Percentiles rank a stretch among this genome's conserved stretches.
phyloP scores from a whole-genome alignment of 2,113 vertebrate genomes.

The Platycercus adscitus region DNA sequence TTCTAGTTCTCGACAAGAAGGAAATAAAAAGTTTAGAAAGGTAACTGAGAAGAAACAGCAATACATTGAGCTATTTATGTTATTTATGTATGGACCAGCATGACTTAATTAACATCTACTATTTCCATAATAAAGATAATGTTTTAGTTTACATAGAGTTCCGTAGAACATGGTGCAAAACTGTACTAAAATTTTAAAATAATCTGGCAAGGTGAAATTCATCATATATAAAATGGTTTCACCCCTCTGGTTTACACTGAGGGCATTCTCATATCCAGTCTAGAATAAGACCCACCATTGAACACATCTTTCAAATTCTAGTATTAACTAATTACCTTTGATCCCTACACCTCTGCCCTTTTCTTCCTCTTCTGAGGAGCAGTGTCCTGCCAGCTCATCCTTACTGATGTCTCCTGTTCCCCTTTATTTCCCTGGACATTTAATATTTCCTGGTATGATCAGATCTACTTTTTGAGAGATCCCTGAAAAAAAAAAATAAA shows the following conservation, averaged over 20 bases:
- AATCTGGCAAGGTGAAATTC: neutral
- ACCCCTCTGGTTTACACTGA: neutral
- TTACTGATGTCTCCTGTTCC: neutral
- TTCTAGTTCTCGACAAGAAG: neutral
- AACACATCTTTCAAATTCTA: neutral
- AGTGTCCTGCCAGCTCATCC: neutral
- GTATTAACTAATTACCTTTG: neutral
- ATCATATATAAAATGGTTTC: neutral
- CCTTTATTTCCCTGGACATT: neutral
- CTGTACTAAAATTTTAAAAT: neutral
- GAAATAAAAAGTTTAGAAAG: neutral
- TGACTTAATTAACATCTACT: neutral
- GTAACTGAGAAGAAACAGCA: neutral
- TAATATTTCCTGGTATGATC: neutral
- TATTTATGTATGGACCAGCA: neutral
- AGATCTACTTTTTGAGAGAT: neutral
- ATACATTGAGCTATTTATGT: neutral
- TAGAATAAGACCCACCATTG: neutral
- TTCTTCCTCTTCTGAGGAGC: neutral
- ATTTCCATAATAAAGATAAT: neutral
- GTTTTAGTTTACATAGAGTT: neutral
- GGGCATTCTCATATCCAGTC: neutral
- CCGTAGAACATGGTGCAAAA: neutral
- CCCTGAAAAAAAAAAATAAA: accelerated
- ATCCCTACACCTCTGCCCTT: neutral